Evolutionary conservation across 1,140 invertebrate genomes (phyloP).

Genomic region (Heliconius hewitsoni): DNA sequence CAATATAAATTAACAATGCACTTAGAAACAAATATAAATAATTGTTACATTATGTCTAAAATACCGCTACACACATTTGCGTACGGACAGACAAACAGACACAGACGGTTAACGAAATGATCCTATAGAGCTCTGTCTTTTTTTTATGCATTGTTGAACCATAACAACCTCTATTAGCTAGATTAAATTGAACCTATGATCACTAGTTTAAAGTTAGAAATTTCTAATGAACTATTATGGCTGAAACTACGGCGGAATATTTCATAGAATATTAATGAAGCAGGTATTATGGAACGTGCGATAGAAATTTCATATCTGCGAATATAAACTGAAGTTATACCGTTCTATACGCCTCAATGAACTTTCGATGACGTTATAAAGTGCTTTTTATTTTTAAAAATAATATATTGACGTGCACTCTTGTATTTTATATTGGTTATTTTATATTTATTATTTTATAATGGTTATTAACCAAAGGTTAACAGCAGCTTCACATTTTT

Average conservation of each 20-base stretch:
- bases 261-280: background rate
- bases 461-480: background rate
- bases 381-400: conserved; percentile 8
- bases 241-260: background rate
- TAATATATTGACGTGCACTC: background rate
- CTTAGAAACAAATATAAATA: too few relatives aligned
- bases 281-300: conserved; percentile 2
- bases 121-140: too few relatives aligned
- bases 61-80: too few relatives aligned
- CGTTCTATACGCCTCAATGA: background rate
- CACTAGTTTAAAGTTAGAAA: background rate
- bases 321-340: conserved; percentile 4
- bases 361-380: background rate
- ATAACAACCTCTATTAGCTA: too few relatives aligned
- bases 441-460: background rate
- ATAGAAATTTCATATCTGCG: conserved; percentile 1
- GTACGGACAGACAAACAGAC: too few relatives aligned
- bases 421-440: background rate
- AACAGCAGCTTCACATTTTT: background rate
- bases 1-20: too few relatives aligned
- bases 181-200: background rate
- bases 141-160: too few relatives aligned
- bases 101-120: too few relatives aligned
- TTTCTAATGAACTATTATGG: background rate
- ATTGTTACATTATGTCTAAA: too few relatives aligned